Base-by-base conservation (phyloP, 2,113 vertebrate species). In the Ciconia boyciana region DNA sequence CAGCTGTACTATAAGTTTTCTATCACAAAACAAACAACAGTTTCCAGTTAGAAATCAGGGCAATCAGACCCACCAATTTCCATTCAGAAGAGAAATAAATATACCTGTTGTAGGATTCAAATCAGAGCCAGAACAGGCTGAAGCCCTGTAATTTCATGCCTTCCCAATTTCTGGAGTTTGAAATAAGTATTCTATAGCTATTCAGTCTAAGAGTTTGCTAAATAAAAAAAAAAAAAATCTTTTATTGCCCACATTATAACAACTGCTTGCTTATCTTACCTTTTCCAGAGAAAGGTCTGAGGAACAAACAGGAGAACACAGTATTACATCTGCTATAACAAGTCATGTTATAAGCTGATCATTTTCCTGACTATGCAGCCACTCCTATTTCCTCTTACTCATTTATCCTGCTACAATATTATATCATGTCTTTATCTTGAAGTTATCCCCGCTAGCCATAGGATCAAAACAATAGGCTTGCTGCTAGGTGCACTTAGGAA, bases 341-440 rank as follows among this genome's bases (percentile, higher is more conserved):
- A 95, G 64, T 91, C 90, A 87, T 6, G 8, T 31, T 46, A 58
- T 3, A 61, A 89, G n/a, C 62, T 24, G 43, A 83, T 95, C 58
- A 41, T 85, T 86, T 96, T 90, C 96, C 90, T 78, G 88, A 80
- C 46, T 60, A 10, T 2, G 22, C 87, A 76, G 93, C 62, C 87
- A 55, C 87, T 83, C 79, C 95, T 89, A 85, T 87, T 94, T 88
- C 95, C 97, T 97, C 87, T 96, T 94, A 97, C 54, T 94, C 95
- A 96, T 85, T 95, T 93, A 71, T 41, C 17, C 39, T 0, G 6
- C 74, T 68, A 75, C 32, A 41, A 32, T 83, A 80, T 75, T 57
- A 52, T 76, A 89, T 61, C 89, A 79, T 43, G 13, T 19, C 52
- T 95, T 94, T 76, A 92, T 91, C 77, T 89, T 32, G 41, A 66